Evolutionary conservation across 1,140 invertebrate genomes (phyloP), one percentile per base, ranked within the genome.

Genomic region (Wasmannia auropunctata): DNA sequence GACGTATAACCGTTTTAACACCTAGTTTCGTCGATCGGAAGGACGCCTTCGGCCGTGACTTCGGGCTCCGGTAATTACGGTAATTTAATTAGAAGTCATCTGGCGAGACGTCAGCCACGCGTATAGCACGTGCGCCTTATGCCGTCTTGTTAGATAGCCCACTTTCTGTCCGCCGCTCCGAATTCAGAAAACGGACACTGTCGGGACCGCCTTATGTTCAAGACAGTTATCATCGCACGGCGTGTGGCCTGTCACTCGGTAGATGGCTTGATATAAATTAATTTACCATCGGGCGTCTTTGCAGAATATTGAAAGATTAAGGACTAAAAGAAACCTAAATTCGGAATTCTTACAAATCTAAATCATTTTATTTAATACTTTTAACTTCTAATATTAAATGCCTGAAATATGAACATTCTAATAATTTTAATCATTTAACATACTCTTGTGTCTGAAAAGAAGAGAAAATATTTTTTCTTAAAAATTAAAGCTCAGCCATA

Each of bases 1-100:
- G 46, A 69, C 22, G 10, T n/a, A 16, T 56, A 69, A 80, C 62
- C 63, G 77, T 69, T 69, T 80, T 80, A 40, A 69, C 77, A 80
- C 77, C 63, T 80, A 69, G 46, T 40, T 37, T 19, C 62, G 22
- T 34, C 46, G 46, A 69, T 69, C 62, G 46, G 16, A 11, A 37
- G 22, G 4, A 51, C 46, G 34, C 77, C 49, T 69, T 80, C 77
- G 63, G 63, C 77, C 77, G 77, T 80, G 62, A 80, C 77, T 80
- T 80, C 62, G 77, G 25, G 10, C 62, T 16, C 5, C 77, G 54
- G 56, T 77, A 89, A 91, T 91, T 90, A 91, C 76, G 70, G 85
- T 91, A 91, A 91, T 91, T 91, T 76, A 90, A 91, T 91, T 91
- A 91, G 76, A 91, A 90, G 88, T 91, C 90, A 91, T 91, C 84